Conservation (phyloP, 1,140 invertebrate genomes). For the Pachypsylla venusta region DNA sequence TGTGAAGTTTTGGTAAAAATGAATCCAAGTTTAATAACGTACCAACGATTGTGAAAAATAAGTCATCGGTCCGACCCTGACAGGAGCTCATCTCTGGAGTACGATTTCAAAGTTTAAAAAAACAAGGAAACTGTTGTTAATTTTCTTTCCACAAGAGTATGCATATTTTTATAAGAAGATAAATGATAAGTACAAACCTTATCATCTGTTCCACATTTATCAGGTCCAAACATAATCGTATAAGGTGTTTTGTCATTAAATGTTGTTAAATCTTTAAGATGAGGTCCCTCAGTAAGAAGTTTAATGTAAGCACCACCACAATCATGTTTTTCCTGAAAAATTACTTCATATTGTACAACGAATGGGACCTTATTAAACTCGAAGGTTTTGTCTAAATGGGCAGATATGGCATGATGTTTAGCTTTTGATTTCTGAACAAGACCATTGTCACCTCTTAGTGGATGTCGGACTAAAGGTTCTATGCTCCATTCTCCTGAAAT, state of each 20-base stretch:
- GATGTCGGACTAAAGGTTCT: slow-evolving; percentile 58
- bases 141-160: background rate
- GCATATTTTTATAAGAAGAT: slow-evolving; percentile 10
- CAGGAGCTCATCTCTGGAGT: too few species aligned
- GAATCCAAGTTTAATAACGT: slow-evolving; percentile 13
- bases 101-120: too few species aligned
- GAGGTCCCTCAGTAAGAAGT: slow-evolving; percentile 52
- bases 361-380: slow-evolving; percentile 67
- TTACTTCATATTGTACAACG: slow-evolving; percentile 88
- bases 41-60: slow-evolving; percentile 11
- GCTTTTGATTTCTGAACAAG: slow-evolving; percentile 88
- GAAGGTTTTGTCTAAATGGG: slow-evolving; percentile 66
- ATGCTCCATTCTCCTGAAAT: slow-evolving; percentile 51
- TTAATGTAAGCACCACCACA: slow-evolving; percentile 98
- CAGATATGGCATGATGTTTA: slow-evolving; percentile 87
- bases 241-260: slow-evolving; percentile 95
- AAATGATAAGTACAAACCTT: slow-evolving; percentile 40
- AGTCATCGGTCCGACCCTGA: too few species aligned
- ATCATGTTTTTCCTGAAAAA: slow-evolving; percentile 84
- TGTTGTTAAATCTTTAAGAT: slow-evolving; percentile 54
- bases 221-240: slow-evolving; percentile 98
- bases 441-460: slow-evolving; percentile 69
- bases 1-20: too few species aligned
- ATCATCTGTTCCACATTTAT: slow-evolving; percentile 93
- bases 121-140: slow-evolving; percentile 11